These are phyloP conservation scores for Drosophila bipectinata DNA, from an alignment of 1,140 invertebrate species.

Conservation along the genomic window DNA sequence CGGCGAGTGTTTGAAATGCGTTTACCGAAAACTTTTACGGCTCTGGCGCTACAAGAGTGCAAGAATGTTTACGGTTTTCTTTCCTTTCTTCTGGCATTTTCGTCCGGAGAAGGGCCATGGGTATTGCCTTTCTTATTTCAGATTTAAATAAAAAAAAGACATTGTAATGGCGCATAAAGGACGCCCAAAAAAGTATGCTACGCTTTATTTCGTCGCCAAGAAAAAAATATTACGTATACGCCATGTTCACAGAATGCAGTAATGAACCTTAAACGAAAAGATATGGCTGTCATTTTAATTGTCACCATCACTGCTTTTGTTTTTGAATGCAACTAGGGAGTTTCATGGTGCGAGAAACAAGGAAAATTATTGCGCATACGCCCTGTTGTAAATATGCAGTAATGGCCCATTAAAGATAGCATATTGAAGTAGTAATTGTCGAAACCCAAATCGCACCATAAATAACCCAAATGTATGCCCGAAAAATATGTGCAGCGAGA, in stretches of 20 bases:
- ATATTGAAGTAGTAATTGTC: constrained; percentile 51
- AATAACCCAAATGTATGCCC: constrained; percentile 54
- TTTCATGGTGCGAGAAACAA: neutral
- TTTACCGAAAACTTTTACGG: constrained; percentile 78
- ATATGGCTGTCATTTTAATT: neutral
- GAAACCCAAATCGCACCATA: constrained; percentile 34
- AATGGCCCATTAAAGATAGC: constrained; percentile 53
- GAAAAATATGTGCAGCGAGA: constrained; percentile 32
- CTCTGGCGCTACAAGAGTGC: constrained; percentile 52
- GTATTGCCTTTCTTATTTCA: constrained; percentile 22
- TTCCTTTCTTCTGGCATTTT: constrained; percentile 14
- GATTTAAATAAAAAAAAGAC: constrained; percentile 39
- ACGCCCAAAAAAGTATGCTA: constrained; percentile 28
- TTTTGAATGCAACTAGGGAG: neutral
- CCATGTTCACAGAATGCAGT: constrained; percentile 1
- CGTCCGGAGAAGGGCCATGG: neutral
- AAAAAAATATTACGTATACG: constrained; percentile 9
- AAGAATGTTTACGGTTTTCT: constrained; percentile 73
- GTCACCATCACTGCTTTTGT: neutral
- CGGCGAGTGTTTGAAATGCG: constrained; percentile 81
- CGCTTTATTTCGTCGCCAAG: neutral
- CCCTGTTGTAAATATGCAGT: constrained; percentile 28
- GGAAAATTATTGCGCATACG: constrained; percentile 34
- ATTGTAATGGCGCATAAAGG: constrained; percentile 19
- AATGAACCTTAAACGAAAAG: neutral